phyloP scores from a whole-genome alignment of 2,888 invertebrate species.

The Globia sparganii region DNA sequence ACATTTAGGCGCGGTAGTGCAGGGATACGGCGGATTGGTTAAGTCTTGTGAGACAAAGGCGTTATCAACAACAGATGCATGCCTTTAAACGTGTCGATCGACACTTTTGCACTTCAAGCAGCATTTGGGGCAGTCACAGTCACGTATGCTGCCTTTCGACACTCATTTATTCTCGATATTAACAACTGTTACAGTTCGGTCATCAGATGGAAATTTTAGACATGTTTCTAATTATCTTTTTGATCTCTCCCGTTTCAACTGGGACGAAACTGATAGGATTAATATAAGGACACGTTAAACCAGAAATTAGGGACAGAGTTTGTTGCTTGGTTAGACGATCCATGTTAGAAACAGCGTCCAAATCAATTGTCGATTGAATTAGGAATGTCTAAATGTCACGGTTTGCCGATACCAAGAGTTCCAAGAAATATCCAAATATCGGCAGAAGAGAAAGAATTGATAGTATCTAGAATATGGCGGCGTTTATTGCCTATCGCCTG shows the following conservation, averaged over 20 bases:
- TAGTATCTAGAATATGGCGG: no score
- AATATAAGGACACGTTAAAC: neutral
- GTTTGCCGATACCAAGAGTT: neutral
- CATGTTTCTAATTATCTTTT: slow-evolving; percentile 2
- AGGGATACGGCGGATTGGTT: neutral
- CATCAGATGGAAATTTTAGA: slow-evolving; percentile 30
- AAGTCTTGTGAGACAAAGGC: slow-evolving; percentile 11
- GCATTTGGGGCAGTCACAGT: slow-evolving; percentile 57
- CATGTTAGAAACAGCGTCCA: neutral
- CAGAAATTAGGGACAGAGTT: neutral
- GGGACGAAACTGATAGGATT: no score
- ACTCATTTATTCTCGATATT: slow-evolving; percentile 53
- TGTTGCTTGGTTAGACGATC: neutral
- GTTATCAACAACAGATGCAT: slow-evolving; percentile 35
- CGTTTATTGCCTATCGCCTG: no score
- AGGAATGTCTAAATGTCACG: neutral
- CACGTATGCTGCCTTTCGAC: slow-evolving; percentile 57
- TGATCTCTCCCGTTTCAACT: no score
- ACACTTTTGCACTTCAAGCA: slow-evolving; percentile 53
- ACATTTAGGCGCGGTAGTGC: slow-evolving; percentile 1
- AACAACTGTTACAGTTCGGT: slow-evolving; percentile 46
- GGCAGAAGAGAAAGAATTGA: no score
- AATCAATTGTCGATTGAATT: neutral
- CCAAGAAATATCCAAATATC: neutral
- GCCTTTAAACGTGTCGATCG: slow-evolving; percentile 41